A percentile compares a stretch with the other conserved stretches of the same genome.
Conservation (phyloP, 2,113 vertebrate species). For the Epinephelus cyanopodus region DNA sequence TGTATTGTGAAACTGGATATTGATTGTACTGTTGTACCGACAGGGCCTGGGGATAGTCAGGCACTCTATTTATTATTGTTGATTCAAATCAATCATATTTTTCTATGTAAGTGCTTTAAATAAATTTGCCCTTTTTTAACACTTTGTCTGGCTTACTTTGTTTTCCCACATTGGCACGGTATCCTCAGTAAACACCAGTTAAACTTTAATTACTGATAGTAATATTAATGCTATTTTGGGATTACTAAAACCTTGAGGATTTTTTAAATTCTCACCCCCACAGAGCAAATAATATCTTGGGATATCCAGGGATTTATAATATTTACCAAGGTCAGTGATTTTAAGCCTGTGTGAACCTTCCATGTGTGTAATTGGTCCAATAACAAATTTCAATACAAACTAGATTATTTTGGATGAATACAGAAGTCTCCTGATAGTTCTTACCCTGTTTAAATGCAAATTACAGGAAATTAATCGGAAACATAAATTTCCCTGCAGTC, state of each 20-base stretch:
- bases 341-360: slow-evolving; percentile 34
- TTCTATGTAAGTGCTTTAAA: slow-evolving; percentile 89
- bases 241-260: background rate
- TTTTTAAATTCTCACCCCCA: background rate
- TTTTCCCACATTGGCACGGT: background rate
- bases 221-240: background rate
- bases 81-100: slow-evolving; percentile 88
- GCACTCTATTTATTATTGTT: slow-evolving; percentile 87
- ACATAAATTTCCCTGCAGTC: background rate
- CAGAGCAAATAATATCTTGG: background rate
- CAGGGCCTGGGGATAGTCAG: slow-evolving; percentile 78
- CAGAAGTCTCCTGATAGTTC: slow-evolving; percentile 6
- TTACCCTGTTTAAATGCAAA: slow-evolving; percentile 41
- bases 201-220: background rate
- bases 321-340: slow-evolving; percentile 28
- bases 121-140: slow-evolving; percentile 85
- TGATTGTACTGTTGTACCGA: slow-evolving; percentile 85
- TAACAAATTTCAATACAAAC: slow-evolving; percentile 11
- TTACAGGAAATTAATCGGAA: slow-evolving; percentile 30
- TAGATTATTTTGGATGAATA: slow-evolving; percentile 37
- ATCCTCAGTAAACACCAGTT: background rate
- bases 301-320: background rate
- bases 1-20: slow-evolving; percentile 85
- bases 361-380: slow-evolving; percentile 64
- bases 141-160: slow-evolving; percentile 20